A percentile compares a stretch with the other conserved stretches of the same genome.
Conservation (phyloP, 2,113 vertebrate genomes). For the Callithrix jacchus region DNA sequence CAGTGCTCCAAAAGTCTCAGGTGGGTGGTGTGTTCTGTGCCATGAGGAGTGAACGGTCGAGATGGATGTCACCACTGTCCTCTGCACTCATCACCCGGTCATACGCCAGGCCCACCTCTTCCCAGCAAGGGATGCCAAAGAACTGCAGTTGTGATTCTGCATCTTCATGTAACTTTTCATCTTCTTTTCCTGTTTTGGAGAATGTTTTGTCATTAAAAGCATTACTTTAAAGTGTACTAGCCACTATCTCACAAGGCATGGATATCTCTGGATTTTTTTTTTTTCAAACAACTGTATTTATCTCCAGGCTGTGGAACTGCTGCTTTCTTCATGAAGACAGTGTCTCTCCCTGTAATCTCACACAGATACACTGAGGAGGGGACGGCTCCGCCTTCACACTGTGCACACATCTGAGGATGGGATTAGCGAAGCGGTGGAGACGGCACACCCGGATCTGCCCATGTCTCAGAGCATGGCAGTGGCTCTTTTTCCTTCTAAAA, state of each 20-base stretch:
- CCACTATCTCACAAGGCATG: not conserved
- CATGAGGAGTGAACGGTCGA: fast-evolving
- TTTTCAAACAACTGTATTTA: fast-evolving
- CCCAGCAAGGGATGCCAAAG: not conserved
- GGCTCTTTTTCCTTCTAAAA: not conserved
- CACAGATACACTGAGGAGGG: not conserved
- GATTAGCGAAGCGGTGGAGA: fast-evolving
- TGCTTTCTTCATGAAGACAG: not conserved
- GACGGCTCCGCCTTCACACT: not conserved
- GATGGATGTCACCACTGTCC: too few species aligned
- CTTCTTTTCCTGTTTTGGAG: not conserved
- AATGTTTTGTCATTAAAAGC: not conserved
- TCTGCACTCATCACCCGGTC: not conserved
- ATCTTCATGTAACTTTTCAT: not conserved
- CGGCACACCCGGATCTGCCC: fast-evolving
- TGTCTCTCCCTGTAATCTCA: not conserved
- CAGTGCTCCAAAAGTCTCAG: not conserved
- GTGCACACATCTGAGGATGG: not conserved
- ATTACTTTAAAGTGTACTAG: not conserved
- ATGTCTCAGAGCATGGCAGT: not conserved
- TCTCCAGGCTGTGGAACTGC: not conserved
- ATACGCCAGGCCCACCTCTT: not conserved
- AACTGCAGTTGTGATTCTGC: not conserved
- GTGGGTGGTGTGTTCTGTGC: not conserved
- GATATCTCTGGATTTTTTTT: not conserved